Base-by-base conservation (phyloP, 2,797 vertebrate species). In the Apodemus agrarius region DNA sequence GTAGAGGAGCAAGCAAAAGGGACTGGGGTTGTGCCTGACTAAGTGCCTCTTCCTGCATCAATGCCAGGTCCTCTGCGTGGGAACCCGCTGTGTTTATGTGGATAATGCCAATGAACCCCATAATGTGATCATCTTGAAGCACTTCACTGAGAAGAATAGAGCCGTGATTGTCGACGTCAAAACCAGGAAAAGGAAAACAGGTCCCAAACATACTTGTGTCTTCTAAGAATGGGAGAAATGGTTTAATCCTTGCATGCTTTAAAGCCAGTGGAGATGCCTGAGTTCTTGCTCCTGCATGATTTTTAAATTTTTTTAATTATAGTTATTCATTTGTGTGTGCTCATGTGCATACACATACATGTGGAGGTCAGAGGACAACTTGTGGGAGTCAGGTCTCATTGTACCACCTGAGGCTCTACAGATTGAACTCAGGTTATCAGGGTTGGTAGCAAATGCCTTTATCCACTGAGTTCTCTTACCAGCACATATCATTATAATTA, bases 81-180 rank as follows among this genome's bases (percentile, higher is more conserved):
- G 99, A 76, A 99, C 99, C 52, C 99, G 99, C 92, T 99, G 99
- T 3, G 99, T 99, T 95, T 99, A 99, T 98, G 97, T 99, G 74
- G 99, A 99, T 98, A 99, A 99, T 16, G 99, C 99, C 82, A 99
- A 99, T 0, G 99, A 99, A 91, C 99, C 99, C 78, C 99, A 99
- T 97, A 99, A 99, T 12, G 99, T 99, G 97, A 99, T 99, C 98
- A 98, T 99, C 97, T 99, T 99, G 96, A 99, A 99, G 96, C 99
- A 99, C 98, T 99, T 99, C 98, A 99, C 99, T 0, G 99, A 99
- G 97, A 99, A 99, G 95, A 99, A 99, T 98, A 99, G 99, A 14
- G 99, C 99, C 3, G 99, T 99, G 19, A 99, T 99, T 59, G 99
- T 99, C 16, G 99, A 99, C 78, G 99, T 99, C 79, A 99, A 99